A percentile compares a stretch with the other conserved stretches of the same genome.
phyloP scores from a whole-genome alignment of 2,888 invertebrate species.

The Laspeyria flexula region DNA sequence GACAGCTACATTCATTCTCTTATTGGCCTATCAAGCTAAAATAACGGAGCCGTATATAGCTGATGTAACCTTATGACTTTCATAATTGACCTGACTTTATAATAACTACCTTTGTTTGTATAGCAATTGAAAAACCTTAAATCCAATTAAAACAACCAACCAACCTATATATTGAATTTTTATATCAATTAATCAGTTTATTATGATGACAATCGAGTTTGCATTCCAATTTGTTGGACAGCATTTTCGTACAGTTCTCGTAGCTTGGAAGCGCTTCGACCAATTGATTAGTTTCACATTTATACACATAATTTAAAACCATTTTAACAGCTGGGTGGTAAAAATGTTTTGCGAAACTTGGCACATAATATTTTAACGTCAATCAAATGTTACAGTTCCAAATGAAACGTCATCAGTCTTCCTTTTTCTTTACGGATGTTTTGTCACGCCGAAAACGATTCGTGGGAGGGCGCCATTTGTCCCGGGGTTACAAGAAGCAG shows the following conservation, averaged over 20 bases:
- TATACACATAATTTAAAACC: slow-evolving; percentile 8
- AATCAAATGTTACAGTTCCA: slow-evolving; percentile 31
- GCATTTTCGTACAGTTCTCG: no score
- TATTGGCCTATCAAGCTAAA: slow-evolving; percentile 8
- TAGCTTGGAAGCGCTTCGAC: no score
- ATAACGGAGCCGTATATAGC: neutral
- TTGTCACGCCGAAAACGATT: slow-evolving; percentile 27
- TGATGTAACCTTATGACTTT: no score
- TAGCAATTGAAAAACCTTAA: no score
- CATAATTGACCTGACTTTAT: no score
- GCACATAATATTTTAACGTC: slow-evolving; percentile 38
- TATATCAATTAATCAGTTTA: no score
- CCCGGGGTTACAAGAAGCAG: slow-evolving; percentile 23
- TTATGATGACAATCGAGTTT: no score
- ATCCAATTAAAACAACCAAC: no score
- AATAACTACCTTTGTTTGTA: no score
- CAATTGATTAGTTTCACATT: slow-evolving; percentile 6
- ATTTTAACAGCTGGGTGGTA: slow-evolving; percentile 15
- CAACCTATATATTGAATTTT: no score
- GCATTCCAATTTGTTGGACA: no score
- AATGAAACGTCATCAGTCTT: slow-evolving; percentile 28
- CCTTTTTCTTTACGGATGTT: slow-evolving; percentile 28
- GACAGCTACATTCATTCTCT: slow-evolving; percentile 20
- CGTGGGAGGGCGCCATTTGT: slow-evolving; percentile 43
- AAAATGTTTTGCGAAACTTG: slow-evolving; percentile 22